phyloP scores from a whole-genome alignment of 2,888 invertebrate genomes.

The Tetramorium bicarinatum region DNA sequence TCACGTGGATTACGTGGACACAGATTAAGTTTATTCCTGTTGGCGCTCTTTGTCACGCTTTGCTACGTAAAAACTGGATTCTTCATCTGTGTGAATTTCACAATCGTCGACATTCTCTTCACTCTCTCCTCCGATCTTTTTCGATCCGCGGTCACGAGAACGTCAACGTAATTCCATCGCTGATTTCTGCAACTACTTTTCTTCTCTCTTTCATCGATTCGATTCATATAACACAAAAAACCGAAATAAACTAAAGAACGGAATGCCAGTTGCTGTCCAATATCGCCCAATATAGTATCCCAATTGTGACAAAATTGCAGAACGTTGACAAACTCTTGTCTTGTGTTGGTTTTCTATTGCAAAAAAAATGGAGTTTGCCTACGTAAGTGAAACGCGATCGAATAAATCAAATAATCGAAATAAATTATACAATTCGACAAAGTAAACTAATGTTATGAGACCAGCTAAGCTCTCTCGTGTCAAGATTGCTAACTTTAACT shows the following conservation, averaged over 20 bases:
- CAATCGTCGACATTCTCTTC: background rate
- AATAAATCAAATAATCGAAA: conserved; percentile 31
- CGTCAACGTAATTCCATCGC: background rate
- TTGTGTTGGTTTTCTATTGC: background rate
- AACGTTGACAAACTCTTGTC: conserved; percentile 18
- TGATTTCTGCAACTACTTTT: conserved; percentile 20
- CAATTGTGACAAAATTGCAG: background rate
- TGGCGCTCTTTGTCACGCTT: background rate
- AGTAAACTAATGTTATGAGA: conserved; percentile 13
- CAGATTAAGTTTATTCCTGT: conserved; percentile 15
- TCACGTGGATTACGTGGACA: background rate
- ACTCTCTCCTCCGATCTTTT: background rate
- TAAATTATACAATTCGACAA: background rate
- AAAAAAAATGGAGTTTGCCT: conserved; percentile 6
- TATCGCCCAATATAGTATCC: background rate
- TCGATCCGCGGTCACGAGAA: background rate
- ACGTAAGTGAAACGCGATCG: background rate
- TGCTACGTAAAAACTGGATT: background rate
- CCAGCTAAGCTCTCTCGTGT: background rate
- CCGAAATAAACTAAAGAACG: background rate
- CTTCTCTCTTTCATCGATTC: background rate
- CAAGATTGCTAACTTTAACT: background rate
- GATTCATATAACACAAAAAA: background rate
- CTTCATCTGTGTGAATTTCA: background rate
- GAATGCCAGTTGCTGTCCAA: background rate